Base-by-base conservation (phyloP, 2,888 invertebrate species). In the Lysandra bellargus region DNA sequence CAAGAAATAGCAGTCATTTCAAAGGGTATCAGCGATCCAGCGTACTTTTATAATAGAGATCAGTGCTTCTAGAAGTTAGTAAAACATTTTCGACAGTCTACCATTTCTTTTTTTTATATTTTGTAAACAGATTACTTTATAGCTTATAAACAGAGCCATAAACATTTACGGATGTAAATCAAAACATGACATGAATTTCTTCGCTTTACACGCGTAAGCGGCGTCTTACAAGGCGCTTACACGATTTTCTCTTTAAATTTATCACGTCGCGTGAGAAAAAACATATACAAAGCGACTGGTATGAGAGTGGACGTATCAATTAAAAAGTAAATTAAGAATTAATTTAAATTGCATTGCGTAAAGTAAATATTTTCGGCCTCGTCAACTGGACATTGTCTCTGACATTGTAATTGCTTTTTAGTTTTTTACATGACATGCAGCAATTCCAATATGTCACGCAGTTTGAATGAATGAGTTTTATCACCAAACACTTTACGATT, bases 301-400 rank as follows among this genome's bases (percentile, higher is more conserved):
- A 44, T 30, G 23, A 64, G 44, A 23, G 69, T 74, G 30, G 77
- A 78, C 77, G 73, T 79, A 80, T 78, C 76, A 76, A 80, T 80
- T 80, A 81, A 80, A 76, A 33, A 23, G 76, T 69, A 69, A 69
- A 69, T 69, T 69, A 69, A 69, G 69, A 69, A 33, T 69, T 69
- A 17, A 53, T 76, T 53, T 57, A 30, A 76, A 53, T 76, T 4
- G 76, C 53, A 17, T 88, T 89, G 88, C 88, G 87, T 86, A 88
- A 88, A 84, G 84, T 86, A 89, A 92, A 91, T 88, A 89, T 89
- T 90, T 88, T 84, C 82, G 84, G 85, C 86, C 87, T 84, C 87
- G 85, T 86, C 88, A 88, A 87, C 86, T 61, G 61, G 61, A 61
- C 64, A 69, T 69, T 69, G 33, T 37, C 37, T 37, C 37, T 69